A percentile compares a stretch with the other conserved stretches of the same genome.
phyloP scores from a whole-genome alignment of 2,888 invertebrate genomes.

The Synergus itoensis region DNA sequence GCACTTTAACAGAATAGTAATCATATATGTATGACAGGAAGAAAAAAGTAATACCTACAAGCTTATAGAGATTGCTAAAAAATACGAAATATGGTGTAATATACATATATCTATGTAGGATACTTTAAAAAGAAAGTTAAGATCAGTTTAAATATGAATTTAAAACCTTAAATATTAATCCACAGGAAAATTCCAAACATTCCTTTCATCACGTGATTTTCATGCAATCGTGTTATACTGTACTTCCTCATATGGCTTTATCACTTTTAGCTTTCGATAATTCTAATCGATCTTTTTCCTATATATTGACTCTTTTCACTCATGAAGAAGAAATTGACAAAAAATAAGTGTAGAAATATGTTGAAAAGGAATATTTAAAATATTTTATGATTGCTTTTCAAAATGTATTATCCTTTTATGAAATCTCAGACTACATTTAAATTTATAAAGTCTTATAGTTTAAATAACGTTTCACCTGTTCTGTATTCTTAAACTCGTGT shows the following conservation, averaged over 20 bases:
- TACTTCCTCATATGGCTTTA: neutral
- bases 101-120: too few species aligned
- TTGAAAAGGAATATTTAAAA: neutral
- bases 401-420: neutral
- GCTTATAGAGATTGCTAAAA: too few species aligned
- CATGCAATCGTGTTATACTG: neutral
- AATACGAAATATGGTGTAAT: too few species aligned
- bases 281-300: neutral
- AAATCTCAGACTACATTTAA: too few species aligned
- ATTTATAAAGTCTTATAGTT: neutral
- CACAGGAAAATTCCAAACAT: neutral
- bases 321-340: neutral
- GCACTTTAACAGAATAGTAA: too few species aligned
- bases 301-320: neutral
- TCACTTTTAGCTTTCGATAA: neutral
- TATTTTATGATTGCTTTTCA: neutral
- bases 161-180: neutral
- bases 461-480: neutral
- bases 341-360: neutral
- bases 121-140: neutral
- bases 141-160: neutral
- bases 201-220: constrained; percentile 22
- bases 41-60: too few species aligned
- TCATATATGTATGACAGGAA: too few species aligned
- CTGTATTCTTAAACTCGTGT: neutral